Base-by-base conservation (phyloP, 2,113 vertebrate genomes). In the Tychaedon coryphoeus region DNA sequence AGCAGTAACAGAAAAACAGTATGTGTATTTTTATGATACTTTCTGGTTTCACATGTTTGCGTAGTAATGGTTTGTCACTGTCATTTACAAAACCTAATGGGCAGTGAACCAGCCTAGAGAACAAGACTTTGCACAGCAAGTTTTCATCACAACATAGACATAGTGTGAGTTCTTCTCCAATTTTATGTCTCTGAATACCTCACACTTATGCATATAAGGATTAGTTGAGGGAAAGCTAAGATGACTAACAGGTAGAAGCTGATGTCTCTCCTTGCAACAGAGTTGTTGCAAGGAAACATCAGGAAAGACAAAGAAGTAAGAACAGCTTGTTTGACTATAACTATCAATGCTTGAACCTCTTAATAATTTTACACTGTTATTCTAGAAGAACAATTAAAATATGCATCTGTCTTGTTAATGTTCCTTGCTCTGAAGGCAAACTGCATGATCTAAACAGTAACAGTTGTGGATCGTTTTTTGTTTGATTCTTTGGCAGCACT, bases 51-150 rank as follows among this genome's bases (percentile, higher is more conserved):
- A 20, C 13, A 10, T 9, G 8, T 61, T 58, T 62, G 15, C 26
- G 4, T 4, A 10, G 19, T 38, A 78, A 24, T 29, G 19, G 12
- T 31, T 77, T 31, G 34, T 20, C 14, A 47, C 2, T n/a, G 36
- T 33, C 8, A 2, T n/a, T 86, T 67, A 61, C 8, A 48, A 79
- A 92, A 53, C 10, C 4, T 50, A 56, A 31, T 33, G 13, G 6
- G 22, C 10, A 45, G 51, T 29, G 6, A 81, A 60, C 25, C 26
- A 75, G 25, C 25, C 66, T 57, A 33, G 28, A 90, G 48, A 76
- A 16, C 0, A 0, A 12, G 20, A 48, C 40, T 77, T 86, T 22
- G 6, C 26, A 54, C 12, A 20, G 26, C 8, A 56, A 23, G 22
- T 56, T 77, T 83, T 73, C 33, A 60, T 79, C 62, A 38, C 12